A percentile compares a stretch with the other conserved stretches of the same genome.
These are phyloP conservation scores for Melitaea athalia DNA, from an alignment of 2,888 invertebrate genomes.

Conservation along the genomic window DNA sequence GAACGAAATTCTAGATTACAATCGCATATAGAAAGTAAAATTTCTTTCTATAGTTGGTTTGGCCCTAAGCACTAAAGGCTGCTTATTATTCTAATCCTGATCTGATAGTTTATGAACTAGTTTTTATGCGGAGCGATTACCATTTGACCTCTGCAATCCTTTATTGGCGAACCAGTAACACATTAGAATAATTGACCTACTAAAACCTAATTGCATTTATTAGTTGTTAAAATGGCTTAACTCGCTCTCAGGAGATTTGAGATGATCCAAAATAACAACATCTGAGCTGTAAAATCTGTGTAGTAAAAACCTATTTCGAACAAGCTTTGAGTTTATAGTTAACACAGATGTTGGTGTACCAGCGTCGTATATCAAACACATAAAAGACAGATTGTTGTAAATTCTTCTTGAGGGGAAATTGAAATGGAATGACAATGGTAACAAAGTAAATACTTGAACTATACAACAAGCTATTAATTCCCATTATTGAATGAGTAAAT, in stretches of 20 bases:
- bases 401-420: neutral
- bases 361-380: neutral
- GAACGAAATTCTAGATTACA: neutral
- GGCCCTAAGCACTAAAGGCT: neutral
- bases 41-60: neutral
- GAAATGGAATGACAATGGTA: neutral
- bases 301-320: no score
- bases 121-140: slow-evolving; percentile 5
- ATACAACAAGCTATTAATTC: no score
- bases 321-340: no score
- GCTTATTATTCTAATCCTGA: slow-evolving; percentile 7
- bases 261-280: no score
- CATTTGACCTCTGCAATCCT: slow-evolving; percentile 11
- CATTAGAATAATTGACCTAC: slow-evolving; percentile 9
- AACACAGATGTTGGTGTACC: neutral
- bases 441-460: no score
- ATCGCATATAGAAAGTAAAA: neutral
- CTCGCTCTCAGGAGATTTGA: neutral
- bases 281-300: no score
- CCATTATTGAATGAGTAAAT: no score
- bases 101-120: slow-evolving; percentile 10
- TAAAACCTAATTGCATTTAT: neutral
- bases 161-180: slow-evolving; percentile 9
- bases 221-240: neutral
- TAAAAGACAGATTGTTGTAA: neutral